Percentiles rank a stretch among this genome's conserved stretches.
Conservation (phyloP, 2,113 vertebrate species). For the Anthoscopus minutus region DNA sequence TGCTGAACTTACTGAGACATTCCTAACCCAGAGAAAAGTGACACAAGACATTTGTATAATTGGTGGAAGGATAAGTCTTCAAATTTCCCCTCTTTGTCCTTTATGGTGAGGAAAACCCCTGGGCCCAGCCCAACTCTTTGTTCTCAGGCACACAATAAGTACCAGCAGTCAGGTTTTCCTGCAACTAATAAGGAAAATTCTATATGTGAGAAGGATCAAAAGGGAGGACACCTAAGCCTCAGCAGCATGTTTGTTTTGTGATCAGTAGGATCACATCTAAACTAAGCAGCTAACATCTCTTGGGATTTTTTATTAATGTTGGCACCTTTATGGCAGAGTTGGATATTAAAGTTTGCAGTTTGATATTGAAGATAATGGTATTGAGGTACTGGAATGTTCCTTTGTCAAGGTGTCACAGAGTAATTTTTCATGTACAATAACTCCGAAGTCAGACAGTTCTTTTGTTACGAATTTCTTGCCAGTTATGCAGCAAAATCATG, state of each 20-base stretch:
- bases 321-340: neutral
- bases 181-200: too few relatives aligned
- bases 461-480: neutral
- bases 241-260: fast-evolving
- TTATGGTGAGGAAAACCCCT: neutral
- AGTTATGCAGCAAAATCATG: neutral
- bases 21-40: neutral
- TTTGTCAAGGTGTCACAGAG: neutral
- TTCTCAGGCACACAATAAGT: too few relatives aligned
- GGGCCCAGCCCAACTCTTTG: too few relatives aligned
- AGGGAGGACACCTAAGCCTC: too few relatives aligned
- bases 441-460: neutral
- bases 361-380: neutral
- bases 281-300: neutral
- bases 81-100: neutral
- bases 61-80: neutral
- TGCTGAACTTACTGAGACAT: neutral
- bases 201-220: too few relatives aligned
- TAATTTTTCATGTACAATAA: neutral
- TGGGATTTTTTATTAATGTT: neutral
- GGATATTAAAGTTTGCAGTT: neutral
- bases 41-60: neutral
- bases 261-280: neutral
- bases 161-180: too few relatives aligned
- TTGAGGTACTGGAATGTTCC: neutral